Conservation (phyloP, 2,113 vertebrate genomes). For the Alethe diademata region DNA sequence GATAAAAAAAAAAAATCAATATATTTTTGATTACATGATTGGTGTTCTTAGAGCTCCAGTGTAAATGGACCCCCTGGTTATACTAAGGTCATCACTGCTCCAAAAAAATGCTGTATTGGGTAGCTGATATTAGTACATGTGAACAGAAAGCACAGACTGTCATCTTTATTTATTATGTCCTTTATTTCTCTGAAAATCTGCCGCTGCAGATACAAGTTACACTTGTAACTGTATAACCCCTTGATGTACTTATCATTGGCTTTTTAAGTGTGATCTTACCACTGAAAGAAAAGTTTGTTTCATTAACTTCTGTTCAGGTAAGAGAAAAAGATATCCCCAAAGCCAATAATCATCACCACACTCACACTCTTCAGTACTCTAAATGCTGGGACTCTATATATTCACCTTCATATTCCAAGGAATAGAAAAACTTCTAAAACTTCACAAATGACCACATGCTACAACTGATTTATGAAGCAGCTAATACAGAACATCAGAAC, state of each 20-base stretch:
- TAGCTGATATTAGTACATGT: neutral
- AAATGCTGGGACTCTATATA: neutral
- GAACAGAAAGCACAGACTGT: neutral
- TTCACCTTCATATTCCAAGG: neutral
- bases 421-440: neutral
- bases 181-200: neutral
- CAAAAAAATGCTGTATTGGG: neutral
- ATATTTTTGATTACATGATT: conserved; percentile 22
- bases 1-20: conserved; percentile 12
- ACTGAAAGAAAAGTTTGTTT: neutral
- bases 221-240: neutral
- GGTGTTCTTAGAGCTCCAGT: neutral
- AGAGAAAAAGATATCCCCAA: neutral
- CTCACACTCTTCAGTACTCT: neutral
- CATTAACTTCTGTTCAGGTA: neutral
- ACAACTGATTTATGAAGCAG: neutral
- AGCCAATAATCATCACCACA: neutral
- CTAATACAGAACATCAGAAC: neutral
- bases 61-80: neutral
- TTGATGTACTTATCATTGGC: neutral
- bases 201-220: neutral
- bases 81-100: neutral
- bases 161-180: neutral
- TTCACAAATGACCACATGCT: neutral
- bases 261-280: neutral